Conservation (phyloP, 1,140 invertebrate species). For the Chelonus insularis region DNA sequence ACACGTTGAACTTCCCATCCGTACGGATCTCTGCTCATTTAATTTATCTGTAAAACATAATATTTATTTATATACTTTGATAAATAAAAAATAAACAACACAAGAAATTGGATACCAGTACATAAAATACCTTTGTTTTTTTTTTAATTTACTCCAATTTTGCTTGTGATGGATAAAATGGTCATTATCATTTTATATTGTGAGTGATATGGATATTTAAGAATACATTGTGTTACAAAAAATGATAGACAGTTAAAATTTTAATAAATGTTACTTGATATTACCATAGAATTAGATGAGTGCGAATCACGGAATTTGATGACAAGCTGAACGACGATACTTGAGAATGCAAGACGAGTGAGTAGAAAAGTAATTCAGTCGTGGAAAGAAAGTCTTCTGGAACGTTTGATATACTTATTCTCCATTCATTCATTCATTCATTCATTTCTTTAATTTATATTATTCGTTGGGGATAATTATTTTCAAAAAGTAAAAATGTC, state of each 20-base stretch:
- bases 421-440: too few species aligned
- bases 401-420: not conserved
- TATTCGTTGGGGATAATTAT: too few species aligned
- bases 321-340: constrained; percentile 22
- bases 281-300: constrained; percentile 17
- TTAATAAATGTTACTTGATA: not conserved
- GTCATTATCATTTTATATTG: too few species aligned
- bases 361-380: constrained; percentile 21
- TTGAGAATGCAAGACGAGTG: constrained; percentile 17
- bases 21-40: not conserved
- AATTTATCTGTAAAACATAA: constrained; percentile 10
- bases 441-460: too few species aligned
- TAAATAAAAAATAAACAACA: too few species aligned
- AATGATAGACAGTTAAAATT: not conserved
- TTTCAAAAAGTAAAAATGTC: constrained; percentile 38
- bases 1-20: constrained; percentile 35
- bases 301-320: constrained; percentile 29
- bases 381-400: constrained; percentile 14
- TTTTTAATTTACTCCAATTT: too few species aligned
- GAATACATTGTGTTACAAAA: not conserved
- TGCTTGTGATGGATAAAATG: too few species aligned
- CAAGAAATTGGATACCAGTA: too few species aligned
- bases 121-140: too few species aligned
- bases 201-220: too few species aligned
- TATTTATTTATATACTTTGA: too few species aligned